Evolutionary conservation across 2,888 invertebrate genomes (phyloP).

Genomic region (Macrophya annulata): DNA sequence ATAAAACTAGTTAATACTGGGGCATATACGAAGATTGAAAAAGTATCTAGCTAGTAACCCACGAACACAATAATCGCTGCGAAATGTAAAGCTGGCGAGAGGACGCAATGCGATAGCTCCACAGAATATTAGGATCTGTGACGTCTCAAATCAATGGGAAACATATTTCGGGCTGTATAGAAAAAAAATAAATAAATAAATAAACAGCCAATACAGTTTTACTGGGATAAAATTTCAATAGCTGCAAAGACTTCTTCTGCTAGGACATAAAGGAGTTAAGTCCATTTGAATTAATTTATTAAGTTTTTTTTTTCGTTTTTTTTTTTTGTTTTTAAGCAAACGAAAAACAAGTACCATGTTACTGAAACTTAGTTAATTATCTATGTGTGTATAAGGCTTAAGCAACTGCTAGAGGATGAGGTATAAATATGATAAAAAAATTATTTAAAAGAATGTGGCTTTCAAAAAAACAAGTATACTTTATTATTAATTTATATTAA

Average conservation of each 20-base stretch:
- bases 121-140: conserved; percentile 19
- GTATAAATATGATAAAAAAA: conserved; percentile 11
- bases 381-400: conserved; percentile 16
- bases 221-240: background rate
- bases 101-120: background rate
- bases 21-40: conserved; percentile 64
- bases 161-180: conserved; percentile 5
- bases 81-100: conserved; percentile 4
- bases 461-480: conserved; percentile 50
- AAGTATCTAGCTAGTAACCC: conserved; percentile 56
- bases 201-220: background rate
- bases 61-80: conserved; percentile 41
- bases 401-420: conserved; percentile 33
- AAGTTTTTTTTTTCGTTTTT: too few species aligned
- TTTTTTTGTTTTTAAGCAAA: background rate
- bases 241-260: conserved; percentile 18
- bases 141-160: background rate
- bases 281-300: background rate
- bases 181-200: background rate
- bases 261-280: conserved; percentile 20
- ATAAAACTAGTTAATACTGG: conserved; percentile 66
- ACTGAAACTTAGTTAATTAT: background rate
- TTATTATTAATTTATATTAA: conserved; percentile 54
- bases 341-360: background rate
- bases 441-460: conserved; percentile 2